Conservation (phyloP, 53 echinoderm and acorn worm genomes). For the Zoroaster sp. region DNA sequence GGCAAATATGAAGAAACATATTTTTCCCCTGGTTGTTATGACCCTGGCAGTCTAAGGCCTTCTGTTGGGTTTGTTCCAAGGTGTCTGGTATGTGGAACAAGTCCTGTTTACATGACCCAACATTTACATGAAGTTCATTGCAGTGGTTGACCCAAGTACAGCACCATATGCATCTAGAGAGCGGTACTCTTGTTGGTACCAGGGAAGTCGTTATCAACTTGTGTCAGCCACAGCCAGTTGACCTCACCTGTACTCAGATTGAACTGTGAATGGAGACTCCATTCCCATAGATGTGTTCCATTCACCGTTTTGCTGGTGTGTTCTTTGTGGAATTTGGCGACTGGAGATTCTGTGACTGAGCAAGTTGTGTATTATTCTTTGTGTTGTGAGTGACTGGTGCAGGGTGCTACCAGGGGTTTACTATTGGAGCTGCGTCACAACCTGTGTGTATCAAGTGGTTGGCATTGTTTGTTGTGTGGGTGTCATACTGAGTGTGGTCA, state of each 20-base stretch:
- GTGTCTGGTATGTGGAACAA: background rate
- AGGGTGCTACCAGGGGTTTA: background rate
- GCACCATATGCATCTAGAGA: background rate
- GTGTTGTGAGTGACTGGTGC: slow-evolving; percentile 9
- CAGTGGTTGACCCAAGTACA: background rate
- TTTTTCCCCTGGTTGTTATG: background rate
- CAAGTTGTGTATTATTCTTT: background rate
- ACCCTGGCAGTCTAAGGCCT: slow-evolving; percentile 23
- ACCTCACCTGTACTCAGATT: background rate
- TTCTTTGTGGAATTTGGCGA: background rate
- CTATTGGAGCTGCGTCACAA: slow-evolving; percentile 43
- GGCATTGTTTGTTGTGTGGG: slow-evolving; percentile 56
- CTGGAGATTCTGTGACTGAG: background rate
- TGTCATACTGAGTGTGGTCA: background rate
- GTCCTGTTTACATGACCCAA: slow-evolving; percentile 37
- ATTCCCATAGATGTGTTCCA: background rate
- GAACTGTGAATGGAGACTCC: background rate
- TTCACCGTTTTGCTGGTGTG: background rate
- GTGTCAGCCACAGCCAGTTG: background rate
- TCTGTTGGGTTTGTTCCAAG: slow-evolving; percentile 30
- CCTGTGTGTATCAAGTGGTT: slow-evolving; percentile 15
- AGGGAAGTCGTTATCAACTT: background rate
- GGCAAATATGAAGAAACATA: background rate
- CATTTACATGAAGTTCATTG: slow-evolving; percentile 54
- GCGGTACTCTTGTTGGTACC: background rate